Evolutionary conservation across 2,113 vertebrate genomes (phyloP).

Genomic region (Rhinolophus sinicus): DNA sequence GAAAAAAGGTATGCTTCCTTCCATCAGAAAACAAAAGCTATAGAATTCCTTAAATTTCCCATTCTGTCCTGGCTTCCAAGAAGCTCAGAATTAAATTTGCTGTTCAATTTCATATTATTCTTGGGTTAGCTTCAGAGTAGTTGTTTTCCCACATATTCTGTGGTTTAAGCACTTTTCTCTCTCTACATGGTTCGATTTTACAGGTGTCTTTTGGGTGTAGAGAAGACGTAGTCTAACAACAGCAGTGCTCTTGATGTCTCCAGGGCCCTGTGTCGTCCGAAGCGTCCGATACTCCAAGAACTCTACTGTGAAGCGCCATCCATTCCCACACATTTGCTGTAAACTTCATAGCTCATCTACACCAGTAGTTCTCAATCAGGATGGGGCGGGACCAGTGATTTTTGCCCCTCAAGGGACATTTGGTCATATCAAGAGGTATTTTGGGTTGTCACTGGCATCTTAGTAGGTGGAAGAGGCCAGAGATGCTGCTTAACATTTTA

Average conservation of each 20-base stretch:
- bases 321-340: not conserved
- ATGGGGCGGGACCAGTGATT: not conserved
- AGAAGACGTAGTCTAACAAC: not conserved
- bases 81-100: constrained; percentile 28
- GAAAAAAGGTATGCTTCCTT: not conserved
- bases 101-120: constrained; percentile 3
- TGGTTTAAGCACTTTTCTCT: not conserved
- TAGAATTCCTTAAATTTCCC: not conserved
- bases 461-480: not conserved
- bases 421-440: not conserved
- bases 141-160: not conserved
- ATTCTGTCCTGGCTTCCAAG: constrained; percentile 8
- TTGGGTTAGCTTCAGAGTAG: not conserved
- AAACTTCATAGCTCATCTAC: not conserved
- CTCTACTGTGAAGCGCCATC: not conserved
- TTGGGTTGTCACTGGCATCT: not conserved
- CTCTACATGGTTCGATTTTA: not conserved
- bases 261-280: not conserved
- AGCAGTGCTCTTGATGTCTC: not conserved
- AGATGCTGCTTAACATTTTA: not conserved
- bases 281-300: not conserved
- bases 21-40: constrained; percentile 24
- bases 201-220: not conserved
- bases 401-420: not conserved
- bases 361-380: not conserved